phyloP scores from a whole-genome alignment of 2,797 vertebrate genomes.

The Eremophila alpestris region DNA sequence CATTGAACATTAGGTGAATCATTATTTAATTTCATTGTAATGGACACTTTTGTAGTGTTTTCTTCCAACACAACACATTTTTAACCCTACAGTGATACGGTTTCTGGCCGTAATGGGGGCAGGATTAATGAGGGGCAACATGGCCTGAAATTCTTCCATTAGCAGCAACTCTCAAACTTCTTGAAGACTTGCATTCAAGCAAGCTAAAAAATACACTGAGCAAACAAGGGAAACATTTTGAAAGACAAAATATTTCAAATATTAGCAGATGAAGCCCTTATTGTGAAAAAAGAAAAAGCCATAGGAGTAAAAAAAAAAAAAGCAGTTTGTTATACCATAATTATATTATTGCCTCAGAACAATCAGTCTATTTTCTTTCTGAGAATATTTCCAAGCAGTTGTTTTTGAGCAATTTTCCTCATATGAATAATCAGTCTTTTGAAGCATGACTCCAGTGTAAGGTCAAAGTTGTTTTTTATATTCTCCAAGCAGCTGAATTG shows the following conservation, averaged over 20 bases:
- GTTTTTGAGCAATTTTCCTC: constrained; percentile 56
- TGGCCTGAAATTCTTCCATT: not conserved
- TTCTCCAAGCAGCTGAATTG: constrained; percentile 64
- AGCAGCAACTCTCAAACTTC: not conserved
- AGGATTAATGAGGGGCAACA: not conserved
- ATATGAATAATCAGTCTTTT: constrained; percentile 65
- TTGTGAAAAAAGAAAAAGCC: not conserved
- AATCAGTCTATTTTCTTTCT: constrained; percentile 56
- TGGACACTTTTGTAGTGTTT: not conserved
- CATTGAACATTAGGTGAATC: not conserved
- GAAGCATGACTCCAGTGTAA: constrained; percentile 62
- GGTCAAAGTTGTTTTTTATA: constrained; percentile 72
- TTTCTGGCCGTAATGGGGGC: not conserved
- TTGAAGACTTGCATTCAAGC: not conserved
- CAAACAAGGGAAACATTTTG: constrained; percentile 12
- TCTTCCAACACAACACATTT: not conserved
- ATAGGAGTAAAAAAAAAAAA: not conserved
- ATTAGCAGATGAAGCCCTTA: constrained; percentile 5
- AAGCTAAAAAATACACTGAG: not conserved
- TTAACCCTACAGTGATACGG: not conserved
- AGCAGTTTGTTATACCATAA: constrained; percentile 21
- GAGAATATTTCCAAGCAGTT: constrained; percentile 52
- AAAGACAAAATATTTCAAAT: constrained; percentile 41
- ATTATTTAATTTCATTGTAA: not conserved
- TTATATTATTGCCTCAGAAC: constrained; percentile 41